These are phyloP conservation scores for Anthophora plumipes DNA, from an alignment of 2,888 invertebrate species.

Conservation along the genomic window DNA sequence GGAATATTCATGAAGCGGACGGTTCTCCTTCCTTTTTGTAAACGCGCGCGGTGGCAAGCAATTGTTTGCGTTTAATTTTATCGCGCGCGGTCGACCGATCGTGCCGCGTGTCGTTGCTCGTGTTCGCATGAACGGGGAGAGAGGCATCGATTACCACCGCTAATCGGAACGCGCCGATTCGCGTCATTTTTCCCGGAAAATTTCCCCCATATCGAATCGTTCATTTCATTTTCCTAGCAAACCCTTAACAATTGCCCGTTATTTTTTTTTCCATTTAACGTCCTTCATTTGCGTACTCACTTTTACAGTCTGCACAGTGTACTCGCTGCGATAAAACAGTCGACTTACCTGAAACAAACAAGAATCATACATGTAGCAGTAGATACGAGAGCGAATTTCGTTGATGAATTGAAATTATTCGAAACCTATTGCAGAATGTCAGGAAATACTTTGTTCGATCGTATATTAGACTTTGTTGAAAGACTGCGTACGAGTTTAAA, in stretches of 20 bases:
- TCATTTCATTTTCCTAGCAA: background rate
- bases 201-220: too few relatives aligned
- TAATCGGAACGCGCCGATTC: conserved; percentile 16
- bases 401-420: too few relatives aligned
- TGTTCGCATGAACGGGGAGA: background rate
- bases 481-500: too few relatives aligned
- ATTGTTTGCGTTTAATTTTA: conserved; percentile 53
- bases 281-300: background rate
- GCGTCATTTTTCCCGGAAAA: background rate
- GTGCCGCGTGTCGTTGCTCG: conserved; percentile 11
- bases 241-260: background rate
- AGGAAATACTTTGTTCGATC: too few relatives aligned
- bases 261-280: too few relatives aligned
- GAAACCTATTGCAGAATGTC: too few relatives aligned
- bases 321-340: background rate
- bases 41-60: conserved; percentile 19
- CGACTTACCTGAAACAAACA: conserved; percentile 4
- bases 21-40: conserved; percentile 23
- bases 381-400: background rate
- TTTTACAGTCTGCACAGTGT: too few relatives aligned
- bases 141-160: conserved; percentile 5
- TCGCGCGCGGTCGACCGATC: conserved; percentile 15
- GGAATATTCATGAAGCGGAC: conserved; percentile 55
- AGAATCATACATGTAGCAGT: background rate
- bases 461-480: too few relatives aligned